Base-by-base conservation (phyloP, 2,113 vertebrate species). In the Callionymus lyra region DNA sequence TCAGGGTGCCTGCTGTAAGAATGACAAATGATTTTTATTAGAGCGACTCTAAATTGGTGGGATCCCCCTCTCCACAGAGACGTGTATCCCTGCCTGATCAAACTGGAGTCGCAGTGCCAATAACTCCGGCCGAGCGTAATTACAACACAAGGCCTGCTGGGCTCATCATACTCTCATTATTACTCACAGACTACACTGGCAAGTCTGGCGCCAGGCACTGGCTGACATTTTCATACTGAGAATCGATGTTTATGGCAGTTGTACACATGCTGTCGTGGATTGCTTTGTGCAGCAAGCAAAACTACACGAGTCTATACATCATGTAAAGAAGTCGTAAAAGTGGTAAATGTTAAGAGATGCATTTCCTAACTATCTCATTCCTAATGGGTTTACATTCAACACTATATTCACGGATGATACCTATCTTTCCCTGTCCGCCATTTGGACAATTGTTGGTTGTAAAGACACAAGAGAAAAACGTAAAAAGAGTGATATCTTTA, bases 21-120 rank as follows among this genome's bases (percentile, higher is more conserved):
- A 85, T 88, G 90, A 91, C 87, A 86, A 85, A 90, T 86, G 82
- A 72, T 77, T 80, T 89, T 89, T 91, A 88, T 84, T 87, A 87
- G 78, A 85, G 80, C 72, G 79, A 80, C 72, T 72, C 55, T 87
- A 86, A 89, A 88, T 87, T 81, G 81, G 74, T 76, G 58, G 38
- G 63, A 81, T 86, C 77, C 75, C 77, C 77, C 81, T 82, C 82
- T 58, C 82, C 72, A 83, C 74, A 63, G 85, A 86, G 84, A 86
- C 83, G 79, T 74, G 85, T 85, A 86, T 82, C 84, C 67, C 80
- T 83, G 53, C 42, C 81, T 80, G 86, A 89, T 89, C 88, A 83
- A 72, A 88, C 75, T 75, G 59, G 80, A 82, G 83, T 56, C 58
- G 38, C 50, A 63, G 16, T 79, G 77, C 70, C 88, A 90, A 90